Conservation (phyloP, 2,888 invertebrate genomes). For the Pristionchus fissidentatus region DNA sequence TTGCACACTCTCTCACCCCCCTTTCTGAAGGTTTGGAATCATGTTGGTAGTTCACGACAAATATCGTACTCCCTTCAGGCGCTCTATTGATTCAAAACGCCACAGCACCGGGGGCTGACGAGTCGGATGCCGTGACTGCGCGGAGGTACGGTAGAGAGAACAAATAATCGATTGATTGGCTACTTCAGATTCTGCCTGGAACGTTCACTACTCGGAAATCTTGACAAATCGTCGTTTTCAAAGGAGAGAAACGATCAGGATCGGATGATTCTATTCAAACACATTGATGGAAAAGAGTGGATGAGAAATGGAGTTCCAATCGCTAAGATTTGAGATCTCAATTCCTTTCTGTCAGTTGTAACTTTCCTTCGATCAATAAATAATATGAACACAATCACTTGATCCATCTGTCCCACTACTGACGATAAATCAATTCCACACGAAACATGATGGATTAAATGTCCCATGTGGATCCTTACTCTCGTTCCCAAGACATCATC, state of each 20-base stretch:
- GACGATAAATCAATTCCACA: neutral
- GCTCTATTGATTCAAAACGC: conserved; percentile 8
- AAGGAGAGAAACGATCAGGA: conserved; percentile 26
- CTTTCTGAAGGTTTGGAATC: no score
- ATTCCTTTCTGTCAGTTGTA: neutral
- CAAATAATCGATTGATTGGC: neutral
- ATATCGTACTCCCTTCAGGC: neutral
- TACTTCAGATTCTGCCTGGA: conserved; percentile 23
- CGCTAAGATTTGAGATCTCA: neutral
- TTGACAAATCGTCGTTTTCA: neutral
- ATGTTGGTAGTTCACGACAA: neutral
- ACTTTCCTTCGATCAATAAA: neutral
- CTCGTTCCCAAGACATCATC: neutral
- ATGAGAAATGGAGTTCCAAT: neutral
- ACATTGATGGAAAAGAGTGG: neutral
- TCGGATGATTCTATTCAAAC: conserved; percentile 2
- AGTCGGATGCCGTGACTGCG: neutral
- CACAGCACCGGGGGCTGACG: neutral
- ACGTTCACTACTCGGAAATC: neutral
- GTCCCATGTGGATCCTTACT: neutral
- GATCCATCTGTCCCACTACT: neutral
- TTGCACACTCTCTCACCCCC: no score
- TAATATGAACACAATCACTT: neutral
- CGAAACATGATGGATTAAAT: neutral
- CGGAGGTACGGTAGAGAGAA: neutral